Base-by-base conservation (phyloP, 2,888 invertebrate genomes). In the Aphodius granarius region DNA sequence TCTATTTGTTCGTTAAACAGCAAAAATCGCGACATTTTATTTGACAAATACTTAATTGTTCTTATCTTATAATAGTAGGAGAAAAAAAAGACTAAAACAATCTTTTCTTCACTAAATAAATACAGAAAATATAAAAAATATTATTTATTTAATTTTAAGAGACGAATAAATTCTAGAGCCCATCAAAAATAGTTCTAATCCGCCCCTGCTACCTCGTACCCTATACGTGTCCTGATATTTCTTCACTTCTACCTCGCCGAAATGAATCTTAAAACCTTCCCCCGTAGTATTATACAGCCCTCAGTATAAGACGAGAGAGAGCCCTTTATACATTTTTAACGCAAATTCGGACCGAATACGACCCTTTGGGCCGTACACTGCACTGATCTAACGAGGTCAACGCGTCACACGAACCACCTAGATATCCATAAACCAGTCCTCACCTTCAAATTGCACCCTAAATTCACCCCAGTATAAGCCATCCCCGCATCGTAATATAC, bases 221-320 rank as follows among this genome's bases (percentile, higher is more conserved):
- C 4, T 43, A 13, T 43, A 43, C 13, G 43, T 43, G 43, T 43
- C 13, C 13, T 43, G 43, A 43, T 43, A 66, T 23, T 43, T 23
- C 66, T 73, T 13, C 73, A 16, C 16, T 73, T 65, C 21, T 13
- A 17, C 64, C 13, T 73, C 68, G 17, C 65, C 68, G 73, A 74
- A 74, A 74, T 74, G 73, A 74, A 74, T 74, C 73, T 66, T 74
- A 74, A 74, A 74, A 74, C 63, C 73, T 62, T 66, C 21, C 43
- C n/a, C n/a, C n/a, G n/a, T n/a, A n/a, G n/a, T n/a, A n/a, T n/a
- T n/a, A n/a, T n/a, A n/a, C n/a, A n/a, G n/a, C n/a, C 43, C 43
- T 43, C 13, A 43, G 43, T 43, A 43, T 43, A 43, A 13, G 13
- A 13, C 1, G 43, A 1, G 43, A 2, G 43, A 43, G 43, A 43